phyloP scores from a whole-genome alignment of 2,888 invertebrate species.

The Parnassius glacialis region DNA sequence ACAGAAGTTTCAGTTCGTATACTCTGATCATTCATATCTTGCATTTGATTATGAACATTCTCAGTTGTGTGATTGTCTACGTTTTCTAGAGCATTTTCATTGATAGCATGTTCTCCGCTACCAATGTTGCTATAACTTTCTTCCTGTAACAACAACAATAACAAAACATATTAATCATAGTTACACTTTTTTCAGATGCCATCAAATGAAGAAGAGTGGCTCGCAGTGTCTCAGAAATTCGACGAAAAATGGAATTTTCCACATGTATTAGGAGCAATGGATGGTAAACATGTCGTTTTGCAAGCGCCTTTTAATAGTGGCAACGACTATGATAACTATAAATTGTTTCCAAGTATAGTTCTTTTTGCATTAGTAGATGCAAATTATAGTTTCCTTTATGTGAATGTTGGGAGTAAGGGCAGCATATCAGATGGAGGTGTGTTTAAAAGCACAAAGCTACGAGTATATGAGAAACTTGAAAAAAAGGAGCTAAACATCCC shows the following conservation, averaged over 20 bases:
- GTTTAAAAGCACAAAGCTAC: conserved; percentile 21
- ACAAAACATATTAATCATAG: not conserved
- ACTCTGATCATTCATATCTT: too few relatives aligned
- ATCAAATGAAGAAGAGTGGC: conserved; percentile 37
- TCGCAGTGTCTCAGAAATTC: conserved; percentile 34
- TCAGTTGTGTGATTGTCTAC: not conserved
- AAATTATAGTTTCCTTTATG: not conserved
- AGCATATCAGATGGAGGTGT: conserved; percentile 10
- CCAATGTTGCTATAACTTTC: conserved; percentile 13
- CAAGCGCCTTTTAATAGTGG: conserved; percentile 40
- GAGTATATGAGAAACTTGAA: conserved; percentile 2
- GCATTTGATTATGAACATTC: too few relatives aligned
- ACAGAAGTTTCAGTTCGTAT: not conserved
- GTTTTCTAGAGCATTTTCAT: conserved; percentile 2
- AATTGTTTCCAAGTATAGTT: conserved; percentile 28
- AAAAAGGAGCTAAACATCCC: too few relatives aligned
- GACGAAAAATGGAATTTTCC: conserved; percentile 32
- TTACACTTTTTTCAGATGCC: not conserved
- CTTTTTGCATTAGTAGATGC: not conserved
- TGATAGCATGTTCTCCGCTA: conserved; percentile 10
- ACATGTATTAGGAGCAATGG: too few relatives aligned
- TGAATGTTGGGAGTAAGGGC: conserved; percentile 1
- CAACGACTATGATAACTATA: conserved; percentile 44
- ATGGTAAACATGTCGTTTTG: conserved; percentile 40
- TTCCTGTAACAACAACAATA: conserved; percentile 20